Evolutionary conservation across 2,797 vertebrate genomes (phyloP).

Genomic region (Coregonus sp.): DNA sequence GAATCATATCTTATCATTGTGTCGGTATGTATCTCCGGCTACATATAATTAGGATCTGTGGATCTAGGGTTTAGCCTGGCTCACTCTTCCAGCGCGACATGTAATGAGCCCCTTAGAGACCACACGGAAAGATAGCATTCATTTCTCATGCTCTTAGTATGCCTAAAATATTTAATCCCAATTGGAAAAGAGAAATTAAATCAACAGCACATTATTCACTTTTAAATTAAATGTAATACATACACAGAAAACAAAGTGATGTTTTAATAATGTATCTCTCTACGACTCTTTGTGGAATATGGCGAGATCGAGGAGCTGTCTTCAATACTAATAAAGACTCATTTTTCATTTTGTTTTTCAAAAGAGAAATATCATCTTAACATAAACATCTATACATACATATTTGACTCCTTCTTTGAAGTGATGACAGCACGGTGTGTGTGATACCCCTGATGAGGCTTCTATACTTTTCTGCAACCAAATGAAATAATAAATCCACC

Average conservation of each 20-base stretch:
- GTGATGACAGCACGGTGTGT: conserved; percentile 19
- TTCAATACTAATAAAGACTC: conserved; percentile 18
- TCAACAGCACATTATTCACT: conserved; percentile 40
- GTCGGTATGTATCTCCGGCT: no score
- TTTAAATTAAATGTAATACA: conserved; percentile 44
- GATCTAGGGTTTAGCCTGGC: conserved; percentile 36
- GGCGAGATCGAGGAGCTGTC: neutral
- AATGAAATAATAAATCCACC: conserved; percentile 43
- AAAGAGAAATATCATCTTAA: conserved; percentile 20
- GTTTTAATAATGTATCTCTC: neutral
- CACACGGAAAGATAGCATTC: conserved; percentile 62
- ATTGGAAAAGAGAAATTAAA: conserved; percentile 40
- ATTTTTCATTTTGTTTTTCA: conserved; percentile 22
- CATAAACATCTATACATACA: conserved; percentile 47
- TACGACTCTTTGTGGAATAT: conserved; percentile 17
- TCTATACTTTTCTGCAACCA: conserved; percentile 47
- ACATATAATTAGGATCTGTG: conserved; percentile 11
- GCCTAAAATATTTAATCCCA: conserved; percentile 50
- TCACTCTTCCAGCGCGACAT: conserved; percentile 62
- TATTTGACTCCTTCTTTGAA: conserved; percentile 11
- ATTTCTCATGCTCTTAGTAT: conserved; percentile 56
- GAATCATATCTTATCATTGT: no score
- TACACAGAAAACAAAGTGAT: no score
- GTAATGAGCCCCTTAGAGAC: conserved; percentile 77
- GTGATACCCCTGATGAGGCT: conserved; percentile 7